A percentile compares a stretch with the other conserved stretches of the same genome.
phyloP scores from a whole-genome alignment of 2,113 vertebrate species.

The Rousettus leschenaultii region DNA sequence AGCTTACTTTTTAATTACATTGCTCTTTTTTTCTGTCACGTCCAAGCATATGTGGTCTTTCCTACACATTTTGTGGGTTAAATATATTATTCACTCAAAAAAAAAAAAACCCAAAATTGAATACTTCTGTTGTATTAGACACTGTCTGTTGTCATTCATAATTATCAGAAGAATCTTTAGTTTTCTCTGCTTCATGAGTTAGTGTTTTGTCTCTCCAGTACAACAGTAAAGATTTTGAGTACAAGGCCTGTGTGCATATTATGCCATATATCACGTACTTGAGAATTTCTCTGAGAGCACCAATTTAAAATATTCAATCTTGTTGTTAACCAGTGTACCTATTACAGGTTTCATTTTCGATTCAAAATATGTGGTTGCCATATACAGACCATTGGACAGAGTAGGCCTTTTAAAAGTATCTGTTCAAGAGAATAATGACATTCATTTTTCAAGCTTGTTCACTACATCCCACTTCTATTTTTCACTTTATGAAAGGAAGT shows the following conservation, averaged over 20 bases:
- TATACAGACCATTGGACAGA: background rate
- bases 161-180: background rate
- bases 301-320: background rate
- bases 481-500: conserved; percentile 26
- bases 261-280: background rate
- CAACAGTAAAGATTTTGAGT: background rate
- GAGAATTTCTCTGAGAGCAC: background rate
- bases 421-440: conserved; percentile 15
- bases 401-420: background rate
- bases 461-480: background rate
- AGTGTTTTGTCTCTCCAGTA: background rate
- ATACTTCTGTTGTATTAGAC: background rate
- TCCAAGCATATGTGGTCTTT: conserved; percentile 34
- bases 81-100: conserved; percentile 4
- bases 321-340: background rate
- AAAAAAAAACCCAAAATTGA: conserved; percentile 8
- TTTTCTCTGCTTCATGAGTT: background rate
- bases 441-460: background rate
- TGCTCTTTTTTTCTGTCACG: background rate
- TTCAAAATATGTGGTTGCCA: background rate
- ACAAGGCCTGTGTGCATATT: background rate
- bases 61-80: background rate
- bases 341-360: conserved; percentile 15
- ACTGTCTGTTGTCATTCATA: background rate
- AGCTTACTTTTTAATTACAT: background rate